phyloP scores from a whole-genome alignment of 2,888 invertebrate species.

The Clostera curtula region DNA sequence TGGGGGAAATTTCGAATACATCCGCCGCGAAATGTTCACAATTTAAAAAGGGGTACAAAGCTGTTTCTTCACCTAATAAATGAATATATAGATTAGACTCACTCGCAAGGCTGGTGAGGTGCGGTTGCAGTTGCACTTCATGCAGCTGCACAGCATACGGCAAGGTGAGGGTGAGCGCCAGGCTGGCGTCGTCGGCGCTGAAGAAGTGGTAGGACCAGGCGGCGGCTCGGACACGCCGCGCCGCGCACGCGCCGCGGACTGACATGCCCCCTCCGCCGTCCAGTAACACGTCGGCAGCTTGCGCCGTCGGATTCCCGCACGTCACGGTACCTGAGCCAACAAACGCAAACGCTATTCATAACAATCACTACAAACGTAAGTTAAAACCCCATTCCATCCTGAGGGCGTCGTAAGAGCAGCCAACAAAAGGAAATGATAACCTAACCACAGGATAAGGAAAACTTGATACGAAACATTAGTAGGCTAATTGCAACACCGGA shows the following conservation, averaged over 20 bases:
- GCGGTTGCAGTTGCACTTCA: constrained; percentile 91
- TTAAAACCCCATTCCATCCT: not conserved
- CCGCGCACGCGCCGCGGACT: constrained; percentile 81
- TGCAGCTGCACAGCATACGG: constrained; percentile 92
- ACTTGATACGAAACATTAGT: no score
- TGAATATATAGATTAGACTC: constrained; percentile 34
- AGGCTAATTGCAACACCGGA: no score
- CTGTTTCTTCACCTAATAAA: no score
- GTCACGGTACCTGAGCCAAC: constrained; percentile 82
- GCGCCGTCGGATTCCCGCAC: constrained; percentile 89
- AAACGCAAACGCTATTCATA: no score
- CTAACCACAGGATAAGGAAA: no score
- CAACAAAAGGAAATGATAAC: no score
- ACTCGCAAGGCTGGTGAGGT: constrained; percentile 87
- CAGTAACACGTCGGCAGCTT: constrained; percentile 91
- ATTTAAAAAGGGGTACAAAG: no score
- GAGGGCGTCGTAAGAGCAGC: no score
- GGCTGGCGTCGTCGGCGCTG: constrained; percentile 87
- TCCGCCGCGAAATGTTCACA: no score
- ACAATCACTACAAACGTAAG: no score
- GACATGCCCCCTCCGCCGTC: constrained; percentile 73
- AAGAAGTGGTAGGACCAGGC: constrained; percentile 98
- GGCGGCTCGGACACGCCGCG: constrained; percentile 89
- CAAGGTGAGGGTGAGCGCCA: constrained; percentile 89
- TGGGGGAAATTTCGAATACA: no score